Base-by-base conservation (phyloP, 2,797 vertebrate species). In the Oreonectes daqikongensis region DNA sequence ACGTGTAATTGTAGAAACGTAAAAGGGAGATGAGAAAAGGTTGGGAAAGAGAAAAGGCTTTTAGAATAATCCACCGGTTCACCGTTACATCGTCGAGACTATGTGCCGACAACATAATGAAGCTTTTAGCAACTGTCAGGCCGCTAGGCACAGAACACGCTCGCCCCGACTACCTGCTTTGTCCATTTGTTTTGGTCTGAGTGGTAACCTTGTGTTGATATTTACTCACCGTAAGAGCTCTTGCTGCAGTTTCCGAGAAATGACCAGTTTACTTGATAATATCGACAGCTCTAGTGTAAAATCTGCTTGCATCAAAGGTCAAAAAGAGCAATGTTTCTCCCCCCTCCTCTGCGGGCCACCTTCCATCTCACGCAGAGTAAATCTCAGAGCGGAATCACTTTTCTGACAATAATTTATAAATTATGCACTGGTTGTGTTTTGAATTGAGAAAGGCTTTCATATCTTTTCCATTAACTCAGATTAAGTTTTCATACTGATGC, bases 391-490 rank as follows among this genome's bases (percentile, higher is more conserved):
- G 91, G 94, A 97, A 97, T 98, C 95, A 95, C 95, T 96, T 97
- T 95, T 94, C 96, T 96, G 96, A 98, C 97, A 99, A 99, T 98
- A 97, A 99, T 97, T 94, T 94, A 98, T 99, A 95, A 99, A 98
- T 98, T 95, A 98, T 98, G 95, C 94, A 98, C 92, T 70, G 91
- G 92, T 92, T 95, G 92, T 97, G 95, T 99, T 85, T 98, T 98
- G 97, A 97, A 96, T 96, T 95, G 94, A 97, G 95, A 99, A 98
- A 99, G 94, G 96, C 96, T 98, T 99, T 99, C 96, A 96, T 98
- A 99, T 97, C 96, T 95, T 95, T 99, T 98, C 98, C 98, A 99
- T 99, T 99, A 99, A 97, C 96, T 98, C 95, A 93, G 97, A 99
- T 99, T 99, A 99, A 99, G 97, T 96, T 98, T 99, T 98, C 95